Evolutionary conservation across 2,113 vertebrate species (phyloP), one percentile per base, ranked within the genome.

Genomic region (Etheostoma cragini): DNA sequence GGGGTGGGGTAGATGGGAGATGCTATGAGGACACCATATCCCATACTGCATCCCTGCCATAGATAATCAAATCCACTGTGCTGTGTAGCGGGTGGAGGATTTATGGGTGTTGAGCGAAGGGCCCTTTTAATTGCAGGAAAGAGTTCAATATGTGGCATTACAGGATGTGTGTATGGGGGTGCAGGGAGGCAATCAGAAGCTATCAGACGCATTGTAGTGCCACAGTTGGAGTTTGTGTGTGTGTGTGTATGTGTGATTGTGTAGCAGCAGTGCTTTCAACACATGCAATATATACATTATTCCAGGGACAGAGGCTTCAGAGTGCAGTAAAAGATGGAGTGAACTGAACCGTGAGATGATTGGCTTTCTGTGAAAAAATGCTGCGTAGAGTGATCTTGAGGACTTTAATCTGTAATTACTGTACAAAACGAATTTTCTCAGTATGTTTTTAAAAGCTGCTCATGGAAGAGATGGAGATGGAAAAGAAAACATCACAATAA

Each of bases 381-480:
- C 70, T 22, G 62, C 53, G 78, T 15, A 7, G 33, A 52, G 86
- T 73, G 45, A 72, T 8, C 57, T 15, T 33, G 50, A 56, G 16
- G 72, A 74, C 35, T 76, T 77, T 62, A 82, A 84, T 89, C 90
- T 78, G 77, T 89, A 96, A 95, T 96, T 95, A 96, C 96, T 93
- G 88, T 94, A 90, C 76, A 86, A 86, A 79, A 94, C 87, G 88
- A 91, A 94, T 13, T 92, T 86, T 95, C 95, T 95, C 93, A 94
- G 93, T 91, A 93, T 95, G 93, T 94, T 95, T 94, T 91, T 93
- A 93, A 96, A 90, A 83, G 90, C 94, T 93, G 93, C 87, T 93
- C 19, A 67, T 22, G 89, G 79, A 86, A 54, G 30, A 83, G 24
- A 80, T 54, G 33, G 62, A 80, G 65, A 80, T 70, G 71, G 67